Evolutionary conservation across 1,140 invertebrate genomes (phyloP), one percentile per base, ranked within the genome.

Genomic region (Euborellia annulipes): DNA sequence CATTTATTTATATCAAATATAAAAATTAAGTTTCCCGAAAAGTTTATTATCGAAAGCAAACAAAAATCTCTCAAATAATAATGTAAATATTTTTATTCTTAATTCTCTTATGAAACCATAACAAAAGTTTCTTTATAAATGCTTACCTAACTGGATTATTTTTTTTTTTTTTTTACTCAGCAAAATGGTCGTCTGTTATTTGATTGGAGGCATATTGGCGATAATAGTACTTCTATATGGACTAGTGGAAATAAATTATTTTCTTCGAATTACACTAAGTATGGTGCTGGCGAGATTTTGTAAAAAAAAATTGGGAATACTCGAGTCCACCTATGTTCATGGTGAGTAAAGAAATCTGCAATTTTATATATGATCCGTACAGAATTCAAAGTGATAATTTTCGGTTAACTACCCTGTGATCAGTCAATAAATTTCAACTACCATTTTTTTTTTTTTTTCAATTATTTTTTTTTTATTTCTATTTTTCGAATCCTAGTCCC

Each of bases 241-340:
- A 16, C 60, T 73, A 36, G 56, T 80, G 32, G 78, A 82, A 54
- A 56, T 81, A 11, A 72, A 80, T 53, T 82, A 81, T 56, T 81
- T 79, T 58, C 53, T 78, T 49, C 65, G 78, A 51, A 75, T 76
- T 61, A 68, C 70, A 49, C 54, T 78, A 36, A 73, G 72, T 39
- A 69, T 76, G 16, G 50, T 78, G 49, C 54, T 68, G 17, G 76
- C 76, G 3, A 64, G 69, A 34, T 74, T 76, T 43, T 71, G 70
- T 52, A 76, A 76, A 56, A 75, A 73, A 23, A 69, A 62, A 48
- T 66, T 72, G 6, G 68, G 75, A 54, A 73, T 81, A 47, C 65
- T 80, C 45, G 75, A 79, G 47, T 67, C 75, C 49, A 74, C 76
- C 6, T 64, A 62, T n/a, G 64, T 79, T 6, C 72, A 70, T 45